These are phyloP conservation scores for Perccottus glenii DNA, from an alignment of 2,113 vertebrate species.

Conservation along the genomic window DNA sequence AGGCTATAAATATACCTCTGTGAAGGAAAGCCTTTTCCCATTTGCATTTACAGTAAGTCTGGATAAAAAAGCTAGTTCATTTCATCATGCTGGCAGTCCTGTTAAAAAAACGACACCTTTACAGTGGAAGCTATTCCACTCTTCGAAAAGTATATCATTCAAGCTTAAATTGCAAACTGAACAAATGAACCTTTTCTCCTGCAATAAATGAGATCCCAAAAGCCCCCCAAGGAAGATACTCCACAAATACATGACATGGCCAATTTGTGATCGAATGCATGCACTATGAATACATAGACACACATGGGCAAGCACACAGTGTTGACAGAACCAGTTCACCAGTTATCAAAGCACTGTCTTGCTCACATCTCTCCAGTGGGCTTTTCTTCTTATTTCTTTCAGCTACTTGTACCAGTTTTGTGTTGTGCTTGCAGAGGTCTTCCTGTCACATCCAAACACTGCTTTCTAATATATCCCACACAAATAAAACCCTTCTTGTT, in stretches of 20 bases:
- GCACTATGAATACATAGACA: constrained; percentile 27
- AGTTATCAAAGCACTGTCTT: constrained; percentile 30
- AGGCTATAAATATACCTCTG: constrained; percentile 42
- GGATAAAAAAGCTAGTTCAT: neutral
- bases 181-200: constrained; percentile 41
- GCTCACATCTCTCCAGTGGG: neutral
- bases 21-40: constrained; percentile 37
- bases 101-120: constrained; percentile 3
- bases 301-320: constrained; percentile 6
- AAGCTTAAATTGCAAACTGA: constrained; percentile 67
- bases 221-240: constrained; percentile 54
- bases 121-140: constrained; percentile 8
- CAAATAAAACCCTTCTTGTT: constrained; percentile 8
- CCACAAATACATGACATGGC: constrained; percentile 59
- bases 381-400: constrained; percentile 4
- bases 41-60: constrained; percentile 26
- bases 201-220: constrained; percentile 66
- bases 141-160: constrained; percentile 49
- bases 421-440: constrained; percentile 13
- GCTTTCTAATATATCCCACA: constrained; percentile 22
- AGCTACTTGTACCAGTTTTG: neutral
- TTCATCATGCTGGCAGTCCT: neutral
- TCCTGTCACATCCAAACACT: neutral
- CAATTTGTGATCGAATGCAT: constrained; percentile 65
- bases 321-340: constrained; percentile 55